Evolutionary conservation across 2,797 vertebrate species (phyloP).

Genomic region (Neopelma chrysocephalum): DNA sequence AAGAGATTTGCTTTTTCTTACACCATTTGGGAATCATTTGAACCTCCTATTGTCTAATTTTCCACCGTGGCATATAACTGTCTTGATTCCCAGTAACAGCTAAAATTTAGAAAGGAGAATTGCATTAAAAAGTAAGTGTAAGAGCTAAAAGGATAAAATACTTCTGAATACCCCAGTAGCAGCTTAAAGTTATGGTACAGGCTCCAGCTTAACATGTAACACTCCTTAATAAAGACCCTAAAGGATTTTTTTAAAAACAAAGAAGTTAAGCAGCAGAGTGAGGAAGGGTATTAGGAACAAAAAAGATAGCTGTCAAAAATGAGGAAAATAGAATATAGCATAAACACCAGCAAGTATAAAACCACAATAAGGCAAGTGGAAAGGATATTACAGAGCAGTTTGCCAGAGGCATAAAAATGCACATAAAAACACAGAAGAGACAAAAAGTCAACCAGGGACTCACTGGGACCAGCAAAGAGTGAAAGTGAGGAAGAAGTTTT

Average conservation of each 20-base stretch:
- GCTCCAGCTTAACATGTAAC: background rate
- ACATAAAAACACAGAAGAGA: background rate
- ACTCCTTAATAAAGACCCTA: background rate
- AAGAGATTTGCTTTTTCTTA: background rate
- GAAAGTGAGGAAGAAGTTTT: background rate
- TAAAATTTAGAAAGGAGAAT: background rate
- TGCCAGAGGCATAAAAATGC: slow-evolving; percentile 14
- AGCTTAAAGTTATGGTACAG: background rate
- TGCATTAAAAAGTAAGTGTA: background rate
- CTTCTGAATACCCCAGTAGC: background rate
- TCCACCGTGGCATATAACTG: background rate
- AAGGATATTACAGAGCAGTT: background rate
- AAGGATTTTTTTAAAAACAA: slow-evolving; percentile 3
- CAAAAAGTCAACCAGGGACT: background rate
- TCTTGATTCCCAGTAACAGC: background rate
- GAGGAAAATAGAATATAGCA: background rate
- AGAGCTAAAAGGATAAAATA: background rate
- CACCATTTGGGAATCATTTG: background rate
- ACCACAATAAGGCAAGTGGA: background rate
- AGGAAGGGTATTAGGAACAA: background rate
- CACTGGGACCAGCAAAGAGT: background rate
- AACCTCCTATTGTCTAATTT: background rate
- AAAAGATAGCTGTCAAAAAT: background rate
- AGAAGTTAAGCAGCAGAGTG: background rate
- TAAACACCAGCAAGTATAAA: background rate